Percentiles rank a stretch among this genome's conserved stretches.
These are phyloP conservation scores for Mormyrops boulengeri DNA, from an alignment of 2,797 vertebrate genomes.

Conservation along the genomic window DNA sequence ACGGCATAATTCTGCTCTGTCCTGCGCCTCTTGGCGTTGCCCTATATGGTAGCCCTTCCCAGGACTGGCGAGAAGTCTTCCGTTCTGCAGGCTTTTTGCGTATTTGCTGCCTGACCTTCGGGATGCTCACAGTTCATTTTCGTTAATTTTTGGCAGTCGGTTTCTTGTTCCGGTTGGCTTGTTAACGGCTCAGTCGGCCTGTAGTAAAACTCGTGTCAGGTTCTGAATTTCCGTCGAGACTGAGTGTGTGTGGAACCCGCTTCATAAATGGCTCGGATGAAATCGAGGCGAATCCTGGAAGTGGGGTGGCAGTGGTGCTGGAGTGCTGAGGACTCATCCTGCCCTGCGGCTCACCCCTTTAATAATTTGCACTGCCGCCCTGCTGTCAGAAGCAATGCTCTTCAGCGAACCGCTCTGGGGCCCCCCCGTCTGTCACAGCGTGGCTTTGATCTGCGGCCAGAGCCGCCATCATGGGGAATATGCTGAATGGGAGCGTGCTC, in stretches of 20 bases:
- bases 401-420: background rate
- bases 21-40: background rate
- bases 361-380: background rate
- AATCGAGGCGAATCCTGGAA: background rate
- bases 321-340: background rate
- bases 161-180: background rate
- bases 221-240: background rate
- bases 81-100: background rate
- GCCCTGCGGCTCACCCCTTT: background rate
- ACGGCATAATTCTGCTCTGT: background rate
- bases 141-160: background rate
- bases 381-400: background rate
- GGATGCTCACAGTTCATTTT: background rate
- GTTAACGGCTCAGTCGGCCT: background rate
- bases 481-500: background rate
- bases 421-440: too few species aligned
- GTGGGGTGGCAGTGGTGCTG: background rate
- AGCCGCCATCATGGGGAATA: background rate
- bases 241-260: background rate
- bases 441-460: background rate
- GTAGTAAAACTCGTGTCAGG: background rate
- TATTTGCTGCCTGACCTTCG: background rate
- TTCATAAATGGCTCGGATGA: background rate
- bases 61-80: background rate
- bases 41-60: background rate